phyloP scores from a whole-genome alignment of 1,140 invertebrate species.

The Drosophila serrata region DNA sequence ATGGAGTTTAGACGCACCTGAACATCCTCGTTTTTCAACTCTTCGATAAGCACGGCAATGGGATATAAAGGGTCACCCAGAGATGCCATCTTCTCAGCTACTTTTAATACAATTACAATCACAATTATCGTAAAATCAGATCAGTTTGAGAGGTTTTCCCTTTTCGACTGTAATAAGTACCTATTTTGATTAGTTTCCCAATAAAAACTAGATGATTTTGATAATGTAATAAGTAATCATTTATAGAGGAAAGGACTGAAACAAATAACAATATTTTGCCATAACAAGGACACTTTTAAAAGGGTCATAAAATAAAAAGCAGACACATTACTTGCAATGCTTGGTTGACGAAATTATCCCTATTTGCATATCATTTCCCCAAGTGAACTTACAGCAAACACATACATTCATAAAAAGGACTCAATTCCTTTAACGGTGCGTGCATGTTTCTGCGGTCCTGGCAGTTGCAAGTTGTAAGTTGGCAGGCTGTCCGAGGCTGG shows the following conservation, averaged over 20 bases:
- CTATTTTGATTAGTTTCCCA: constrained; percentile 55
- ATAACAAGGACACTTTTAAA: neutral
- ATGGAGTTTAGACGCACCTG: constrained; percentile 99
- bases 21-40: constrained; percentile 99
- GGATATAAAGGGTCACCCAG: constrained; percentile 98
- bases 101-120: constrained; percentile 44
- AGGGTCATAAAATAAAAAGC: neutral
- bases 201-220: constrained; percentile 55
- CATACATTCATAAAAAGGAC: constrained; percentile 4
- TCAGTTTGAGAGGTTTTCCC: constrained; percentile 6
- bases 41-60: constrained; percentile 99
- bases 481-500: constrained; percentile 46
- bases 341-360: constrained; percentile 70
- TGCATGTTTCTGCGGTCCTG: constrained; percentile 44
- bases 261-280: neutral
- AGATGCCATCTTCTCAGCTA: constrained; percentile 89
- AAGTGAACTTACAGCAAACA: constrained; percentile 60
- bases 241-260: neutral
- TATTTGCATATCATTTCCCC: constrained; percentile 84
- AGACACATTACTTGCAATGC: constrained; percentile 29
- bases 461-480: constrained; percentile 45
- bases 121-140: constrained; percentile 35
- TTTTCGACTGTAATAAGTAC: constrained; percentile 13
- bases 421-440: constrained; percentile 21
- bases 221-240: neutral